Conservation (phyloP, 2,888 invertebrate genomes). For the Xestia xanthographa region DNA sequence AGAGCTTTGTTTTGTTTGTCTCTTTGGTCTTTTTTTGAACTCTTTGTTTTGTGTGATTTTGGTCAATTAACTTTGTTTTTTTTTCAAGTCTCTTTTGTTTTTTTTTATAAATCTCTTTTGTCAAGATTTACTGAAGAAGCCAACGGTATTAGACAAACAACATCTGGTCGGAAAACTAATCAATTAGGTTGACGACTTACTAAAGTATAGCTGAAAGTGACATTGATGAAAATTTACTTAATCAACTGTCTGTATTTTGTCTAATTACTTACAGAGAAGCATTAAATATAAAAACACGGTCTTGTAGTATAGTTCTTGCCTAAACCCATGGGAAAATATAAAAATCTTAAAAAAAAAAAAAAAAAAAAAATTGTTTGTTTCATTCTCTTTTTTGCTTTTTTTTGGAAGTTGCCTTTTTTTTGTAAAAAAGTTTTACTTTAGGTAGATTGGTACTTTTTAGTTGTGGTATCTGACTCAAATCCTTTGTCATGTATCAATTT, state of each 20-base stretch:
- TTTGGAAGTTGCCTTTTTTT: too few species aligned
- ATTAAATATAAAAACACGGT: neutral
- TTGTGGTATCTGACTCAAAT: too few species aligned
- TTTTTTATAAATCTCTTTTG: neutral
- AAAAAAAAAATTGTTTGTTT: too few species aligned
- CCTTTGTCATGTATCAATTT: too few species aligned
- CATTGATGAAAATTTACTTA: neutral
- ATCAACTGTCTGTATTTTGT: neutral
- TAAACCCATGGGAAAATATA: too few species aligned
- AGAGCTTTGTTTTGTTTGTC: slow-evolving; percentile 36
- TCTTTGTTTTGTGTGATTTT: slow-evolving; percentile 36
- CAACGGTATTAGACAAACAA: neutral
- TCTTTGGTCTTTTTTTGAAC: slow-evolving; percentile 35
- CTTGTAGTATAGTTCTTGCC: neutral
- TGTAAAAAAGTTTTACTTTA: too few species aligned
- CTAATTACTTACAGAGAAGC: neutral
- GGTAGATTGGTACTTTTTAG: too few species aligned
- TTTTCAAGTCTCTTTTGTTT: neutral
- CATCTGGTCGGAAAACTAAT: neutral
- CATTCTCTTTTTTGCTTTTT: too few species aligned
- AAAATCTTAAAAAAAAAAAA: too few species aligned
- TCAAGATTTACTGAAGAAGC: neutral
- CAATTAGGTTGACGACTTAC: neutral
- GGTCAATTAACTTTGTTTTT: slow-evolving; percentile 7
- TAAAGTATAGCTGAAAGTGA: neutral